Evolutionary conservation across 2,113 vertebrate genomes (phyloP), one percentile per base, ranked within the genome.

Genomic region (Halcyon senegalensis): DNA sequence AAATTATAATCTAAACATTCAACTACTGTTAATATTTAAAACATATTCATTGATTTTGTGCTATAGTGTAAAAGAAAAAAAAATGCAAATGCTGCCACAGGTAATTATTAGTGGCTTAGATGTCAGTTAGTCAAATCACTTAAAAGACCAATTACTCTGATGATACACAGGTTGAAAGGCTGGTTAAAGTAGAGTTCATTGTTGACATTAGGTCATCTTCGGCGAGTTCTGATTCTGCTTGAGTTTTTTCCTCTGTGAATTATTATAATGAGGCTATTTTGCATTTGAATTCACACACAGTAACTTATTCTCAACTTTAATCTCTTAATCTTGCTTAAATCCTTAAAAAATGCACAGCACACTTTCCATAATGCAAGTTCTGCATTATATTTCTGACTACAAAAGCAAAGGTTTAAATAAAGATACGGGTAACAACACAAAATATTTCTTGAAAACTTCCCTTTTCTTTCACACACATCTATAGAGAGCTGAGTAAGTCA

Each of bases 81-180:
- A 97, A 96, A 92, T 94, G 87, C 75, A 98, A 98, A 98, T 91
- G 95, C 98, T 98, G 98, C 96, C 98, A 98, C 88, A 96, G 96
- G 96, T 98, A 97, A 98, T 98, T 98, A 98, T 98, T 96, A 98
- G 95, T 96, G 95, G 86, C 91, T 97, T 98, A 95, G 95, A 97
- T 99, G 98, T 98, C 98, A 98, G 97, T 95, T 98, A 98, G 97
- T 98, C 98, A 98, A 98, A 98, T 99, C 98, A 98, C 97, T 98
- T 98, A 98, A 98, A 98, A 98, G 98, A 92, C 98, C 98, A 99
- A 98, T 99, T 99, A 98, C 96, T 98, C 94, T 98, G 98, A 98
- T 37, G 96, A 98, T 97, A 98, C 96, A 95, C 98, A 98, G 98
- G 97, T 98, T 98, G 97, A 95, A 98, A 98, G 98, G 98, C 98